Percentiles rank a stretch among this genome's conserved stretches.
Evolutionary conservation across 2,888 invertebrate species (phyloP).

Genomic region (Nymphalis polychloros): DNA sequence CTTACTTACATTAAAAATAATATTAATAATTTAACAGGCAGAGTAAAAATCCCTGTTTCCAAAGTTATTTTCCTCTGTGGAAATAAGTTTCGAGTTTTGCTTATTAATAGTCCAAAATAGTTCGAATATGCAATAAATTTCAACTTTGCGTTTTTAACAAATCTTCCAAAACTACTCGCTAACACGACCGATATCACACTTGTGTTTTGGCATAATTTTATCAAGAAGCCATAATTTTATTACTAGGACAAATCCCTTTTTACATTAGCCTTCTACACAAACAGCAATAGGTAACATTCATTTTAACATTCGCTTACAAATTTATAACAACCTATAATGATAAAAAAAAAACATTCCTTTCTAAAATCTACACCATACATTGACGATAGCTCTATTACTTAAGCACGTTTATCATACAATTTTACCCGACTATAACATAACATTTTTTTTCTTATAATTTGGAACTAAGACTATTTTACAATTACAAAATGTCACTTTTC

Average conservation of each 20-base stretch:
- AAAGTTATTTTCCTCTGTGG: not conserved
- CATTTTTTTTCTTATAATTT: not conserved
- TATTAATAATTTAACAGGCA: slow-evolving; percentile 11
- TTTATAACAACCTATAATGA: slow-evolving; percentile 31
- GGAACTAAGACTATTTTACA: slow-evolving; percentile 5
- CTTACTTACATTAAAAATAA: slow-evolving; percentile 12
- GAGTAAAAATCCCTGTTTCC: slow-evolving; percentile 2
- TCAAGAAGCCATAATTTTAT: slow-evolving; percentile 28
- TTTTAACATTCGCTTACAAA: slow-evolving; percentile 31
- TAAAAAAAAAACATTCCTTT: slow-evolving; percentile 15
- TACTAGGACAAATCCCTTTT: slow-evolving; percentile 10
- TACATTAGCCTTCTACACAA: slow-evolving; percentile 24
- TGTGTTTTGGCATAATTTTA: slow-evolving; percentile 26
- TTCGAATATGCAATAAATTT: not conserved
- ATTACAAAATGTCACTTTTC: not conserved
- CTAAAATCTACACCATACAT: slow-evolving; percentile 20
- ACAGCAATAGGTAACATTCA: slow-evolving; percentile 31
- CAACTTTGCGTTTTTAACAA: slow-evolving; percentile 49
- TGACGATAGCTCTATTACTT: slow-evolving; percentile 23
- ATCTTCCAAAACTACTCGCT: slow-evolving; percentile 65
- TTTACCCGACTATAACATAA: slow-evolving; percentile 6
- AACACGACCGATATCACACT: slow-evolving; percentile 43
- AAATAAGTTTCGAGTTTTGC: not conserved
- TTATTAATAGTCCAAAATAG: slow-evolving; percentile 6
- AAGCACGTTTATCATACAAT: slow-evolving; percentile 7